phyloP scores from a whole-genome alignment of 2,888 invertebrate genomes.

The Tetranychus piercei region DNA sequence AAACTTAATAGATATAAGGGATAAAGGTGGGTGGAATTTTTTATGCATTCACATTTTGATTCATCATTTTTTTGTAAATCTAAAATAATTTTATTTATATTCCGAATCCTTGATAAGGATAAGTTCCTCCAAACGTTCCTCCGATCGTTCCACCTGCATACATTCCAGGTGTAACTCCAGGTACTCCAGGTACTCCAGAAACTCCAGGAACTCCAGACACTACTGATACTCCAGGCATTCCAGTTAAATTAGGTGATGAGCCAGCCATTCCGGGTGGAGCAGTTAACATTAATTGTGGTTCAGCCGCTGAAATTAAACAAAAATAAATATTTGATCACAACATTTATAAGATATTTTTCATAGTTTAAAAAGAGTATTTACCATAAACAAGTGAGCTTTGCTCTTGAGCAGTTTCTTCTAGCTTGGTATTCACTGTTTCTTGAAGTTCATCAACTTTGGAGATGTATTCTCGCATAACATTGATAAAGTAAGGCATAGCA shows the following conservation, averaged over 20 bases:
- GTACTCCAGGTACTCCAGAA: neutral
- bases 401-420: slow-evolving; percentile 60
- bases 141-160: neutral
- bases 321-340: slow-evolving; percentile 13
- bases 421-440: slow-evolving; percentile 77
- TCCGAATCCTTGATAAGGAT: neutral
- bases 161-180: neutral
- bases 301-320: slow-evolving; percentile 37
- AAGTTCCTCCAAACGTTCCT: neutral
- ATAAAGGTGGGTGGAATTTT: too few relatives aligned
- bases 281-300: slow-evolving; percentile 93
- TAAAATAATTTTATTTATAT: neutral
- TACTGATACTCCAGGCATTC: neutral
- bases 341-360: slow-evolving; percentile 14
- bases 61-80: too few relatives aligned
- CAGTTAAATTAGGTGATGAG: neutral
- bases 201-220: neutral
- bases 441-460: slow-evolving; percentile 79
- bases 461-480: slow-evolving; percentile 56
- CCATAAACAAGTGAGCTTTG: slow-evolving; percentile 84
- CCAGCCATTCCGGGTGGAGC: slow-evolving; percentile 61
- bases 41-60: too few relatives aligned
- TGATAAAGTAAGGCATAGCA: slow-evolving; percentile 98
- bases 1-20: too few relatives aligned
- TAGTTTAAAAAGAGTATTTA: slow-evolving; percentile 33